These are phyloP conservation scores for Mugil cephalus DNA, from an alignment of 2,113 vertebrate genomes.

Conservation along the genomic window DNA sequence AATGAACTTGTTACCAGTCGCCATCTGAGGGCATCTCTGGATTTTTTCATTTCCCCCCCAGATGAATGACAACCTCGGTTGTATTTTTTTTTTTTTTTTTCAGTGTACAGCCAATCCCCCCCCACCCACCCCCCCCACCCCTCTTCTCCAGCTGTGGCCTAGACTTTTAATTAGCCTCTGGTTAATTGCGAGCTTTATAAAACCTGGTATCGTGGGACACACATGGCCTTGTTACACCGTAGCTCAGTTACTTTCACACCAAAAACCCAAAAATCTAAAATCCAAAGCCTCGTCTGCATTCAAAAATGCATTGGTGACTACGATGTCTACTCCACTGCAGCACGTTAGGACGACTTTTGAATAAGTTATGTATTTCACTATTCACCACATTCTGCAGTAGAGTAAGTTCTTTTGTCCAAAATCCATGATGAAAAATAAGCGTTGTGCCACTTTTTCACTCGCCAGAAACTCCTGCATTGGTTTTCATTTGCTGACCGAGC, in stretches of 20 bases:
- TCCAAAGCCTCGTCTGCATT: background rate
- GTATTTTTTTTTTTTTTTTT: slow-evolving; percentile 64
- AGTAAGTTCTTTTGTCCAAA: background rate
- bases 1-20: slow-evolving; percentile 42
- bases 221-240: slow-evolving; percentile 28
- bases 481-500: slow-evolving; percentile 49
- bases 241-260: slow-evolving; percentile 18
- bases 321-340: no score
- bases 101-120: slow-evolving; percentile 37
- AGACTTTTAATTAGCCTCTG: slow-evolving; percentile 79
- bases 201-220: slow-evolving; percentile 67
- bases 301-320: background rate
- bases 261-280: slow-evolving; percentile 4
- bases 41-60: slow-evolving; percentile 18
- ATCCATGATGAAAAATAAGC: background rate
- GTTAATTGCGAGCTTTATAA: slow-evolving; percentile 81
- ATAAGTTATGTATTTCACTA: background rate
- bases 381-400: no score
- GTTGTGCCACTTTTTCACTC: background rate
- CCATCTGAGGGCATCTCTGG: slow-evolving; percentile 42
- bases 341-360: background rate
- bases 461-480: slow-evolving; percentile 35
- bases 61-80: slow-evolving; percentile 58
- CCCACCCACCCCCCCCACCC: no score
- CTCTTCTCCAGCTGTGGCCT: slow-evolving; percentile 80